These are phyloP conservation scores for Dioctria linearis DNA, from an alignment of 2,888 invertebrate genomes.

Conservation along the genomic window DNA sequence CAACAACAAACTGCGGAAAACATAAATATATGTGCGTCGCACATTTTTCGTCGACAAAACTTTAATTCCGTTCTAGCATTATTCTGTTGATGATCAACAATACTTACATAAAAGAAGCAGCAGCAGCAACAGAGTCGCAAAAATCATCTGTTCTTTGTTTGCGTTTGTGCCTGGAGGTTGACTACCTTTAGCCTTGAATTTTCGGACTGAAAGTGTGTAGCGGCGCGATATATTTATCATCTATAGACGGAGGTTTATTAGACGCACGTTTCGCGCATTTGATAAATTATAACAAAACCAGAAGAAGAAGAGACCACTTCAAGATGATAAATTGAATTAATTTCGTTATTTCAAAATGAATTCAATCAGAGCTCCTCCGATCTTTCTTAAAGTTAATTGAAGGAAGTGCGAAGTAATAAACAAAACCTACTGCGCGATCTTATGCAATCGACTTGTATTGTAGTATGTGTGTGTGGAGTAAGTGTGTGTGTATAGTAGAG, in stretches of 20 bases:
- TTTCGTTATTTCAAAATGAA: neutral
- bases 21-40: constrained; percentile 8
- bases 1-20: neutral
- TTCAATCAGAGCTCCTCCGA: neutral
- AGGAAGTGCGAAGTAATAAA: neutral
- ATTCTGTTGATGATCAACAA: neutral
- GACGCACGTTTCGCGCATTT: neutral
- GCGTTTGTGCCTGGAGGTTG: constrained; percentile 18
- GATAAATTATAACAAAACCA: neutral
- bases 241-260: neutral
- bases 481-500: no score
- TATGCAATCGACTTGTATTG: neutral
- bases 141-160: constrained; percentile 34
- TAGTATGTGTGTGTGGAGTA: no score
- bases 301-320: no score
- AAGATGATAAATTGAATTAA: constrained; percentile 1
- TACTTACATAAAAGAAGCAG: neutral
- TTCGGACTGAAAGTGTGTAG: neutral
- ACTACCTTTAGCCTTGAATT: constrained; percentile 24
- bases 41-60: neutral
- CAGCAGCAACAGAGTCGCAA: neutral
- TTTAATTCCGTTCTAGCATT: constrained; percentile 34
- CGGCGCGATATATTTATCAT: no score
- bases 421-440: neutral
- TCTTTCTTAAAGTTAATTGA: neutral